A percentile compares a stretch with the other conserved stretches of the same genome.
These are phyloP conservation scores for Andrena chrysosceles DNA, from an alignment of 2,888 invertebrate genomes.

Conservation along the genomic window DNA sequence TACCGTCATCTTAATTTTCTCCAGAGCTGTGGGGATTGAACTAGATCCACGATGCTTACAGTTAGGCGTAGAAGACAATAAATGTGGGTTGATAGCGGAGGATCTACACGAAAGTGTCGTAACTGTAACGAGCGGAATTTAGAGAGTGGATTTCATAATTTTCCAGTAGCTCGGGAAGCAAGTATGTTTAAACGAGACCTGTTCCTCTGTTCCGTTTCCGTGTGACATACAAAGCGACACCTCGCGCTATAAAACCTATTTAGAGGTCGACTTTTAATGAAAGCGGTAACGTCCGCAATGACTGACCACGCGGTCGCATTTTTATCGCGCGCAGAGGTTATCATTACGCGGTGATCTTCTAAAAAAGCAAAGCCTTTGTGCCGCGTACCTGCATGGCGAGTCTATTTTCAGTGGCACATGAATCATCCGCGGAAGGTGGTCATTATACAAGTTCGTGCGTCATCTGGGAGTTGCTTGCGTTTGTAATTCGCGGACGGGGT, in stretches of 20 bases:
- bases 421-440: conserved; percentile 41
- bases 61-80: no score
- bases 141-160: not conserved
- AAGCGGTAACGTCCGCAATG: conserved; percentile 47
- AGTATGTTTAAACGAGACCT: conserved; percentile 46
- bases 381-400: not conserved
- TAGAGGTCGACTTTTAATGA: conserved; percentile 59
- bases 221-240: conserved; percentile 40
- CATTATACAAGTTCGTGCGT: conserved; percentile 21
- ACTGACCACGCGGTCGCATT: conserved; percentile 49
- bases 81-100: no score
- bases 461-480: conserved; percentile 20
- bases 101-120: not conserved
- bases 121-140: not conserved
- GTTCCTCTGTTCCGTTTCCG: conserved; percentile 50
- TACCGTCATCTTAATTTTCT: no score
- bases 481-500: no score
- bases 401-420: conserved; percentile 52
- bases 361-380: conserved; percentile 36
- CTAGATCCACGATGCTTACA: no score
- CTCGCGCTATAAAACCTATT: conserved; percentile 32
- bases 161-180: not conserved
- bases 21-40: no score
- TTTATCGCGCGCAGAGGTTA: conserved; percentile 61
- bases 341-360: conserved; percentile 59